phyloP scores from a whole-genome alignment of 2,113 vertebrate species.

The Crotalus tigris region DNA sequence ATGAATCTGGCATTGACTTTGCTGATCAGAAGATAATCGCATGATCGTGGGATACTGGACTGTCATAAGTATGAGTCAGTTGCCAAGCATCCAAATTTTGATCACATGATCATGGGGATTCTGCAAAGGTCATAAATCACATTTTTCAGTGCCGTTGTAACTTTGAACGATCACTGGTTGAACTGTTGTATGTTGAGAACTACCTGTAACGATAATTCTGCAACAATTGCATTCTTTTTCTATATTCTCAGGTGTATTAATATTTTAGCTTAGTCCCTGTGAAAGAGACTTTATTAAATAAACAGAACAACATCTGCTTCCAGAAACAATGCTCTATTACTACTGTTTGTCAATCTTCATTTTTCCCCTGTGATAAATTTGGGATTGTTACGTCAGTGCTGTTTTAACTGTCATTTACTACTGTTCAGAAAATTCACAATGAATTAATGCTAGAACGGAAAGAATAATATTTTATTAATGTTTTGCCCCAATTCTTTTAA shows the following conservation, averaged over 20 bases:
- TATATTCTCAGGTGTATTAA: background rate
- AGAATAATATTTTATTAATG: background rate
- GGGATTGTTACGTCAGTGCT: background rate
- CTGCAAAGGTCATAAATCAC: background rate
- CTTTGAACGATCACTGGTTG: background rate
- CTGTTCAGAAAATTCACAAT: background rate
- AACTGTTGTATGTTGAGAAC: background rate
- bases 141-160: background rate
- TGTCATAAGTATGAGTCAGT: background rate
- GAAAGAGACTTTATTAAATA: background rate
- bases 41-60: background rate
- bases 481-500: background rate
- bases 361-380: background rate
- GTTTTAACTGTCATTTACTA: background rate
- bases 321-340: background rate
- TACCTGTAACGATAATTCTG: background rate
- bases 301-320: background rate
- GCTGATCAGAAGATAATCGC: background rate
- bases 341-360: background rate
- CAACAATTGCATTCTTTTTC: background rate
- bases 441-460: background rate
- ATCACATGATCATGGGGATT: background rate
- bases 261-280: background rate
- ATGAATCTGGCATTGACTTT: background rate
- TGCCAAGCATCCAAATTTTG: background rate